Conservation (phyloP, 2,113 vertebrate species). For the Periophthalmus modestus region DNA sequence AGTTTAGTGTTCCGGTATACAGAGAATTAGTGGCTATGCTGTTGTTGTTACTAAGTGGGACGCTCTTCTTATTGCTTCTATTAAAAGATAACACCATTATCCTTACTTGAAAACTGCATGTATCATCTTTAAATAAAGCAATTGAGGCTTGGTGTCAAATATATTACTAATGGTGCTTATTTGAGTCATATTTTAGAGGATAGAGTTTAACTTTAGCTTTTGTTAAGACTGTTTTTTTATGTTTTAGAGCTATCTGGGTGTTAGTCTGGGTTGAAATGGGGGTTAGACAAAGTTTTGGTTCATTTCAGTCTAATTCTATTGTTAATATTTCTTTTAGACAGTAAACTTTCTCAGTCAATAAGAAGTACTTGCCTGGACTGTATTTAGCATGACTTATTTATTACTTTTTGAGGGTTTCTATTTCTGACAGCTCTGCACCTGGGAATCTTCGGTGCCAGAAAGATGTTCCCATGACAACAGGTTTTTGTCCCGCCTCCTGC, state of each 20-base stretch:
- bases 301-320: not conserved
- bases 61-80: too few species aligned
- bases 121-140: not conserved
- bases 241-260: too few species aligned
- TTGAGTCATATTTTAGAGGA: too few species aligned
- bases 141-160: not conserved
- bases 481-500: not conserved
- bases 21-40: too few species aligned
- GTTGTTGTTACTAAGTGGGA: too few species aligned
- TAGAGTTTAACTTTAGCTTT: too few species aligned
- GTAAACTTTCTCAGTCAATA: not conserved
- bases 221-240: too few species aligned
- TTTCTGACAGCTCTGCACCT: conserved; percentile 12
- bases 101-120: not conserved
- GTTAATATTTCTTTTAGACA: not conserved
- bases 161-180: too few species aligned
- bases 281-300: not conserved
- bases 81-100: too few species aligned
- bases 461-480: conserved; percentile 5
- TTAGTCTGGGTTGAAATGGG: not conserved
- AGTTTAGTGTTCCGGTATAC: too few species aligned
- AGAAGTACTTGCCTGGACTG: not conserved
- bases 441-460: conserved; percentile 4
- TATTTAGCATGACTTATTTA: conserved; percentile 7
- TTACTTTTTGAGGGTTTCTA: not conserved